Evolutionary conservation across 1,140 invertebrate species (phyloP).

Genomic region (Hydropsyche tenuis): DNA sequence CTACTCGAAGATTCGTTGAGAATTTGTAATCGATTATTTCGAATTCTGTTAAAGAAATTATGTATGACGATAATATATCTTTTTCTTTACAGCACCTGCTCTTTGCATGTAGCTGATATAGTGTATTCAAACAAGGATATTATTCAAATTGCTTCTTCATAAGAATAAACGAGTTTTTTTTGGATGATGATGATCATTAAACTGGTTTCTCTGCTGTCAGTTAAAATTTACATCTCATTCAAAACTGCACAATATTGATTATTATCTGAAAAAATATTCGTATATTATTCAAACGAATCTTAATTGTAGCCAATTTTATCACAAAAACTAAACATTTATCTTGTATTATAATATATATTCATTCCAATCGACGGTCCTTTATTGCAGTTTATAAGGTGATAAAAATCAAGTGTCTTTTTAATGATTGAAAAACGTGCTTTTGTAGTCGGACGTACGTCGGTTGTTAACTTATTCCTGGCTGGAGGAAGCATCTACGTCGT

Average conservation of each 20-base stretch:
- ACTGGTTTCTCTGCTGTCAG: background rate
- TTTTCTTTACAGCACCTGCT: no score
- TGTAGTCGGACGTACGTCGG: background rate
- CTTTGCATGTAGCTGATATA: no score
- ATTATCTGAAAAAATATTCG: slow-evolving; percentile 14
- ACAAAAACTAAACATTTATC: no score
- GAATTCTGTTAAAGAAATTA: no score
- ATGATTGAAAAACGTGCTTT: slow-evolving; percentile 26
- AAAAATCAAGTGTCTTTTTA: slow-evolving; percentile 29
- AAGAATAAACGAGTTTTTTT: no score
- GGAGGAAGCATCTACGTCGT: background rate
- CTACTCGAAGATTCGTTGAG: no score
- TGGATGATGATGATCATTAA: no score
- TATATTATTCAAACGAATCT: slow-evolving; percentile 16
- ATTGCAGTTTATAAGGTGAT: slow-evolving; percentile 19
- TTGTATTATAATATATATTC: background rate
- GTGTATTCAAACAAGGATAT: no score
- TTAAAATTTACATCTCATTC: slow-evolving; percentile 9
- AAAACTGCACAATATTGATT: background rate
- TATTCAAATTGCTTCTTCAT: no score
- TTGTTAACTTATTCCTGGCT: slow-evolving; percentile 19
- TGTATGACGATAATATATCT: no score
- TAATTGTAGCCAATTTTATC: background rate
- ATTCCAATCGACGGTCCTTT: slow-evolving; percentile 17
- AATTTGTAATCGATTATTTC: no score